Evolutionary conservation across 2,888 invertebrate species (phyloP), one percentile per base, ranked within the genome.

Genomic region (Archaeoteleia sp.): DNA sequence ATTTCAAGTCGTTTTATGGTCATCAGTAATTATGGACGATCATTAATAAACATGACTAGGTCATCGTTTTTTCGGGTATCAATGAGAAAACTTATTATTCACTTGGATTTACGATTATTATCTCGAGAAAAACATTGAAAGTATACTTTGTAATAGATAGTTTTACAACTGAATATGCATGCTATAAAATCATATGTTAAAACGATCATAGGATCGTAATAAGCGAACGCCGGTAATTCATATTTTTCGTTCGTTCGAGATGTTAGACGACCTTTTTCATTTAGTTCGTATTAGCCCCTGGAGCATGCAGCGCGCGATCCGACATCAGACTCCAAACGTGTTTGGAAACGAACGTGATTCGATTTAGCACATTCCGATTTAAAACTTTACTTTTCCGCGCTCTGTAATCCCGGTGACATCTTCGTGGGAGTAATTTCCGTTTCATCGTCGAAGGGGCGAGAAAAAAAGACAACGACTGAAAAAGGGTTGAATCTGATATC

Each of bases 311-410:
- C 35, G 49, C 55, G 55, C 55, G 37, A 63, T 49, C 43, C 32
- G 42, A 57, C 69, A 61, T 46, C 49, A 30, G 49, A 55, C 35
- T 49, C 43, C 49, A 57, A 62, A 54, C 51, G 58, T 55, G 55
- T 65, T 75, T 70, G 71, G 70, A 55, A 68, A 66, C 71, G 80
- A 77, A 82, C 82, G 83, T 82, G 82, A 83, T 82, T 83, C 82
- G 82, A 83, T 83, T 83, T 79, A 77, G 76, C 73, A 77, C 81
- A 83, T 82, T 83, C 82, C 83, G 82, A 81, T 83, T 81, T 78
- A 78, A 20, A 82, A 83, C 79, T 82, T 82, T 82, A 69, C 70
- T 81, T 81, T 78, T 67, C 70, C 51, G 58, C 57, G 66, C 60
- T 40, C 46, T 35, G 63, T 66, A 53, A 66, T 57, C 70, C 75